phyloP scores from a whole-genome alignment of 2,888 invertebrate genomes.

The Ectemnius lituratus region DNA sequence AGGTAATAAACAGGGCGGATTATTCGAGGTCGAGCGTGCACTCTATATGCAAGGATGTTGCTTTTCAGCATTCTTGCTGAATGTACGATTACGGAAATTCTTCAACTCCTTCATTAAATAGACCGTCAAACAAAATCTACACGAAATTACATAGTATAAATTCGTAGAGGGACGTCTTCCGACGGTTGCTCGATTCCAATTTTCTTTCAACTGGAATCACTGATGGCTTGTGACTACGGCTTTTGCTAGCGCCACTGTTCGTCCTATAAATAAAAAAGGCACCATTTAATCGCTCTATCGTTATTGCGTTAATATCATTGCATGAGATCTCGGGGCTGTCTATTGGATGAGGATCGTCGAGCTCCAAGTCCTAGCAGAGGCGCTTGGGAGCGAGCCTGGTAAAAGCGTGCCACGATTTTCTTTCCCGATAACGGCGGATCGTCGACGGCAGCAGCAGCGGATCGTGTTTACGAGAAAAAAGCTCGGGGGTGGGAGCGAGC shows the following conservation, averaged over 20 bases:
- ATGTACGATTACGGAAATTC: too few relatives aligned
- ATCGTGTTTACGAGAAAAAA: constrained; percentile 55
- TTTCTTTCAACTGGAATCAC: too few relatives aligned
- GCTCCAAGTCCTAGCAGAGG: constrained; percentile 19
- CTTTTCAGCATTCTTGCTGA: too few relatives aligned
- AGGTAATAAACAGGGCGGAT: not conserved
- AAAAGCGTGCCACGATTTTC: constrained; percentile 38
- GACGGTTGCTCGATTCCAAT: too few relatives aligned
- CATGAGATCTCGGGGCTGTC: constrained; percentile 30
- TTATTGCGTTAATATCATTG: constrained; percentile 35
- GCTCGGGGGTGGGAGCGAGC: constrained; percentile 33
- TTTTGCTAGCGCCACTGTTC: too few relatives aligned
- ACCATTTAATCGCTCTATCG: constrained; percentile 17
- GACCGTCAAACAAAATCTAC: too few relatives aligned
- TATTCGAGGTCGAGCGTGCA: too few relatives aligned
- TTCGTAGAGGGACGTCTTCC: too few relatives aligned
- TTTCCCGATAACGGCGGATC: constrained; percentile 41
- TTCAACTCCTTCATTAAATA: too few relatives aligned
- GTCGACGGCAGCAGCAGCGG: constrained; percentile 25
- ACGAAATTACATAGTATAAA: too few relatives aligned
- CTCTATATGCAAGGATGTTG: too few relatives aligned
- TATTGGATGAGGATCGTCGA: constrained; percentile 13
- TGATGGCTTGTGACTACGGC: too few relatives aligned
- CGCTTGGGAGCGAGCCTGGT: constrained; percentile 27
- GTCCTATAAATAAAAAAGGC: not conserved